These are phyloP conservation scores for Pocota personata DNA, from an alignment of 2,888 invertebrate genomes.

Conservation along the genomic window DNA sequence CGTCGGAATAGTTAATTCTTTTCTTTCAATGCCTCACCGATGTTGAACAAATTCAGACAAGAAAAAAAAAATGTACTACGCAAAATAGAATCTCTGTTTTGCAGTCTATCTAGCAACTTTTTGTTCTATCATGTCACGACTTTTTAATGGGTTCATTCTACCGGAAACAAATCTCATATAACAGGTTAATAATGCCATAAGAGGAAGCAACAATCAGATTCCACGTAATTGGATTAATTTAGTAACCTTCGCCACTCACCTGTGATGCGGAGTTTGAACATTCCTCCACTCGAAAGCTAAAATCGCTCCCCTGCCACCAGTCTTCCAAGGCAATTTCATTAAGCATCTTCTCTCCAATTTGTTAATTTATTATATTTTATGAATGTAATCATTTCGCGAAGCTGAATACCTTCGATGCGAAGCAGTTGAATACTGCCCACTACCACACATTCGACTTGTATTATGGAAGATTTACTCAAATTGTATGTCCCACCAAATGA, in stretches of 20 bases:
- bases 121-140: neutral
- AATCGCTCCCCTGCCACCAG: constrained; percentile 16
- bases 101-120: neutral
- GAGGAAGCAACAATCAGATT: neutral
- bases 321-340: constrained; percentile 13
- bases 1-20: neutral
- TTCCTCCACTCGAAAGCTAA: neutral
- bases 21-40: neutral
- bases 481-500: neutral
- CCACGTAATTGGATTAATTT: neutral
- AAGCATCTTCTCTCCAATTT: constrained; percentile 21
- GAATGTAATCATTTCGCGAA: neutral
- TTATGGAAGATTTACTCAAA: neutral
- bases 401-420: neutral
- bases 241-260: neutral
- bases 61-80: neutral
- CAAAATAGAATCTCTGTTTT: neutral
- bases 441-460: neutral
- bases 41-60: neutral
- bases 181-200: constrained; percentile 4
- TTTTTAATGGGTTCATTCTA: constrained; percentile 18
- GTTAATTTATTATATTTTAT: neutral
- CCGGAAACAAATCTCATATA: constrained; percentile 23
- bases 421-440: neutral
- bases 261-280: neutral